These are phyloP conservation scores for Xylocampa areola DNA, from an alignment of 2,888 invertebrate species.

Conservation along the genomic window DNA sequence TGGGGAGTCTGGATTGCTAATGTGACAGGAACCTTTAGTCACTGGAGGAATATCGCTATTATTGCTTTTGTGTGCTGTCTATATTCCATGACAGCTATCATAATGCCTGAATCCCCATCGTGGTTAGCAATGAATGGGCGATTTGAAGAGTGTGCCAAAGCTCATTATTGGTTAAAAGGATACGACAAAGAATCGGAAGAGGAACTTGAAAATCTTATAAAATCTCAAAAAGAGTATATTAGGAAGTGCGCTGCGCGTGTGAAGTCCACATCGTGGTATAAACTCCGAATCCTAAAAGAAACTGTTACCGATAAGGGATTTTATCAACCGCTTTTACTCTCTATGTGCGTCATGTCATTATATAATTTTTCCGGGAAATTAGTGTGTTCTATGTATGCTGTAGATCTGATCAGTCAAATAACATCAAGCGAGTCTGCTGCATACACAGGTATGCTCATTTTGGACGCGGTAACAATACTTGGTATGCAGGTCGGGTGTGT, in stretches of 20 bases:
- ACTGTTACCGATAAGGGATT: conserved; percentile 56
- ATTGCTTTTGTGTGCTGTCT: conserved; percentile 58
- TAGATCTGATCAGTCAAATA: conserved; percentile 71
- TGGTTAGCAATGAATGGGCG: conserved; percentile 66
- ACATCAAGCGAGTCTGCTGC: conserved; percentile 69
- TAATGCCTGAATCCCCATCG: conserved; percentile 68
- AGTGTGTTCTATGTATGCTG: conserved; percentile 68
- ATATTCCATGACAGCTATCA: conserved; percentile 54
- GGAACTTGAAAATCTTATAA: conserved; percentile 61
- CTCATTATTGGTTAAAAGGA: conserved; percentile 68
- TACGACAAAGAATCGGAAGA: conserved; percentile 57
- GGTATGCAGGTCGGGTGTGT: conserved; percentile 75
- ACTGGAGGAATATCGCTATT: conserved; percentile 70
- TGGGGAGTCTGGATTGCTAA: conserved; percentile 76
- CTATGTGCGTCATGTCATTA: conserved; percentile 60
- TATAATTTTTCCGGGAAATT: conserved; percentile 66
- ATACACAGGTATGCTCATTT: conserved; percentile 74
- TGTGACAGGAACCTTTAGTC: conserved; percentile 69
- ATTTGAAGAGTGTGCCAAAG: conserved; percentile 55
- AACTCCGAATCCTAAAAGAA: conserved; percentile 43
- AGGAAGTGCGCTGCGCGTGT: conserved; percentile 34
- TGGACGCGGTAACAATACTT: conserved; percentile 76
- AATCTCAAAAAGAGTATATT: conserved; percentile 52
- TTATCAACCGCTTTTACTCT: conserved; percentile 64
- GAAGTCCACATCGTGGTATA: conserved; percentile 38